Evolutionary conservation across 1,140 invertebrate genomes (phyloP).

Genomic region (Parasteatoda tepidariorum): DNA sequence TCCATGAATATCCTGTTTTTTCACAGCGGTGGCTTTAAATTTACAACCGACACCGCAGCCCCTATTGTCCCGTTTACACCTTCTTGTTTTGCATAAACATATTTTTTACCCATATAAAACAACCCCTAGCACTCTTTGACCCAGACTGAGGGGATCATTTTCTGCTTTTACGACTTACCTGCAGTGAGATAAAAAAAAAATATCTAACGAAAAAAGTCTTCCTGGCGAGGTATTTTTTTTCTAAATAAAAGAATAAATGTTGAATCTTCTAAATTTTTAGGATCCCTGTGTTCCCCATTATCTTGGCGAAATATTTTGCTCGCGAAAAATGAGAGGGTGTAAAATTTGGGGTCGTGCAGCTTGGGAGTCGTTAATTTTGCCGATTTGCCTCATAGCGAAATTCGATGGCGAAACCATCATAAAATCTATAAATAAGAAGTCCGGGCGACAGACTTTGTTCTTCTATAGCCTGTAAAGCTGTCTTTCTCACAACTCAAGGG

Average conservation of each 20-base stretch:
- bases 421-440: constrained; percentile 52
- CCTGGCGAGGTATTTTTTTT: neutral
- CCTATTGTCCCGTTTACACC: constrained; percentile 45
- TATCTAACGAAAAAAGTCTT: neutral
- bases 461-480: constrained; percentile 44
- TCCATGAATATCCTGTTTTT: neutral
- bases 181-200: neutral
- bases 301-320: neutral
- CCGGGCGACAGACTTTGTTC: constrained; percentile 18
- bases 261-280: constrained; percentile 54
- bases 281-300: constrained; percentile 53
- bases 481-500: neutral
- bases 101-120: constrained; percentile 14
- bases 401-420: constrained; percentile 17
- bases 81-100: constrained; percentile 47
- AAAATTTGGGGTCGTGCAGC: constrained; percentile 34
- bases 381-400: constrained; percentile 41
- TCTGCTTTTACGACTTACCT: constrained; percentile 30
- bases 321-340: neutral
- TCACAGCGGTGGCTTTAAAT: neutral
- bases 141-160: constrained; percentile 27
- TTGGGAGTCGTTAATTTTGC: constrained; percentile 34
- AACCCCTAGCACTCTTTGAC: neutral
- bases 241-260: constrained; percentile 44
- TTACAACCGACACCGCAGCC: neutral